A percentile compares a stretch with the other conserved stretches of the same genome.
Conservation (phyloP, 1,140 invertebrate genomes). For the Pygmarrhopalites habei region DNA sequence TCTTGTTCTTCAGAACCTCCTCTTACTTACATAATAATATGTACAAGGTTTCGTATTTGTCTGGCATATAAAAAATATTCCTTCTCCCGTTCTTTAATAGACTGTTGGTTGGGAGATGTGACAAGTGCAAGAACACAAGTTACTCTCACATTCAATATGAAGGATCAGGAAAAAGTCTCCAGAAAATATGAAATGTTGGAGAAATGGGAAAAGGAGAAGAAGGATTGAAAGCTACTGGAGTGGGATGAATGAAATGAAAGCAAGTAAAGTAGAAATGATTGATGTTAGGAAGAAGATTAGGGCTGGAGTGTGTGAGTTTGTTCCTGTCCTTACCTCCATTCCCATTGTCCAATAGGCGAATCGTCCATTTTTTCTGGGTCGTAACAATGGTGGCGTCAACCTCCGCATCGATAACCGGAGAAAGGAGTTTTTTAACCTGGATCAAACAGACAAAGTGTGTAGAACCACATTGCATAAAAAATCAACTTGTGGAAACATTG, state of each 20-base stretch:
- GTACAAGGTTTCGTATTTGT: too few species aligned
- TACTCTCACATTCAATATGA: too few species aligned
- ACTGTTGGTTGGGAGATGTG: too few species aligned
- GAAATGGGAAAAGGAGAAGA: too few species aligned
- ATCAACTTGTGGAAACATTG: background rate
- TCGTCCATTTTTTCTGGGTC: conserved; percentile 38
- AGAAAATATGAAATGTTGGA: too few species aligned
- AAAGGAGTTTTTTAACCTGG: conserved; percentile 46
- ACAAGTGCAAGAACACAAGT: too few species aligned
- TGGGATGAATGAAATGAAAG: conserved; percentile 15
- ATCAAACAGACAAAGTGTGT: conserved; percentile 20
- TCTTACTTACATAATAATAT: too few species aligned
- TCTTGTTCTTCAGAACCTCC: too few species aligned
- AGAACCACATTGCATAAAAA: background rate
- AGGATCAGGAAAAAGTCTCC: too few species aligned
- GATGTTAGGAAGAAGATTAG: conserved; percentile 23
- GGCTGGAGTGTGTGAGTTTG: too few species aligned
- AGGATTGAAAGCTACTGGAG: conserved; percentile 13
- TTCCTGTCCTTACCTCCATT: conserved; percentile 48
- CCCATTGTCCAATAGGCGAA: conserved; percentile 52
- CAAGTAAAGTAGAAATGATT: conserved; percentile 18
- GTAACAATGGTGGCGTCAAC: conserved; percentile 37
- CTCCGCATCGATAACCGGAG: conserved; percentile 41
- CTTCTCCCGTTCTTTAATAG: too few species aligned
- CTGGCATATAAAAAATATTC: too few species aligned